These are phyloP conservation scores for Nemotelus pantherinus DNA, from an alignment of 2,888 invertebrate species.

Conservation along the genomic window DNA sequence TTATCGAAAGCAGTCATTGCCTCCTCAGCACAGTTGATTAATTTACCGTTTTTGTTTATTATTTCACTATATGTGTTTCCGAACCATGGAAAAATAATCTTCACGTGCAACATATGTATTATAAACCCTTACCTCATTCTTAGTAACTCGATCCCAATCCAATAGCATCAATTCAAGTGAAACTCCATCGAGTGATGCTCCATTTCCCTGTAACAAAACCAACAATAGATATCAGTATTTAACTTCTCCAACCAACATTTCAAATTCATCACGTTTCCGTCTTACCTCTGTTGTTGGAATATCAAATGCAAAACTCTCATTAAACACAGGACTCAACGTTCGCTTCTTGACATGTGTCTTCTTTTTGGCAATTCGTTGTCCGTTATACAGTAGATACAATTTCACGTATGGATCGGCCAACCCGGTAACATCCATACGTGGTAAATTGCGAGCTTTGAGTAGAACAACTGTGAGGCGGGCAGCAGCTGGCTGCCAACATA, in stretches of 20 bases:
- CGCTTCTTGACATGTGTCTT: slow-evolving; percentile 99
- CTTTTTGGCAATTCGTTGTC: slow-evolving; percentile 98
- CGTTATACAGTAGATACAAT: slow-evolving; percentile 95
- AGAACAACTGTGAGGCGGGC: slow-evolving; percentile 95
- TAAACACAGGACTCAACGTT: slow-evolving; percentile 97
- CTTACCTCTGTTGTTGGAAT: slow-evolving; percentile 79
- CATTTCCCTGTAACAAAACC: slow-evolving; percentile 59
- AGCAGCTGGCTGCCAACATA: slow-evolving; percentile 98
- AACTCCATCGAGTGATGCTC: slow-evolving; percentile 63
- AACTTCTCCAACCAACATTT: background rate
- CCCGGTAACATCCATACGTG: slow-evolving; percentile 98
- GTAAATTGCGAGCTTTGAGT: slow-evolving; percentile 95
- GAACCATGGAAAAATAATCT: background rate
- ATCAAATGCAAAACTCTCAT: slow-evolving; percentile 98
- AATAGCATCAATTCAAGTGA: slow-evolving; percentile 68
- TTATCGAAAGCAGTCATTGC: no score
- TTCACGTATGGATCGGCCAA: slow-evolving; percentile 97
- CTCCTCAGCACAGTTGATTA: no score
- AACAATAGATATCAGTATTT: background rate
- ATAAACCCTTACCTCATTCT: slow-evolving; percentile 82
- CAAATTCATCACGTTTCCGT: background rate
- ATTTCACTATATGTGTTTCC: no score
- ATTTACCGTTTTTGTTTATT: no score
- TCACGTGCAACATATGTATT: background rate
- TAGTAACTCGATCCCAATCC: slow-evolving; percentile 98